Conservation (phyloP, 2,888 invertebrate species). For the Polydrusus pterygomalis region DNA sequence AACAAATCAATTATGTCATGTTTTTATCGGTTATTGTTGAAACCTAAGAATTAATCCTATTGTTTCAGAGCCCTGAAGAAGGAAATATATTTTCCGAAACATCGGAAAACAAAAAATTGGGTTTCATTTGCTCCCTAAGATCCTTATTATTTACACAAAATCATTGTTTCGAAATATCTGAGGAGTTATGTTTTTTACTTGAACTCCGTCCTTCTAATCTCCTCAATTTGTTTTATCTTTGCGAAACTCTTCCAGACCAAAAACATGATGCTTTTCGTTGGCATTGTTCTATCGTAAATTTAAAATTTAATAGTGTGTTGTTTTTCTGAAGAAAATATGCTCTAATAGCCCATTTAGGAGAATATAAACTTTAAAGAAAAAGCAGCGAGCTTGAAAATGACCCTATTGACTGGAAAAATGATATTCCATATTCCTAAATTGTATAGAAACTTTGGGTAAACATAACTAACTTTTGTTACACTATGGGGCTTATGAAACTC, state of each 20-base stretch:
- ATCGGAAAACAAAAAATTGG: no score
- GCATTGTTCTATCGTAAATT: constrained; percentile 28
- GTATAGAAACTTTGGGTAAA: constrained; percentile 28
- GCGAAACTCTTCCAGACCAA: neutral
- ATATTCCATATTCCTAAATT: constrained; percentile 27
- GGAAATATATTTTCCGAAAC: no score
- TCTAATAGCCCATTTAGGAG: constrained; percentile 23
- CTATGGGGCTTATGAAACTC: constrained; percentile 6
- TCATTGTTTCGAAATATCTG: no score
- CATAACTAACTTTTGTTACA: constrained; percentile 28
- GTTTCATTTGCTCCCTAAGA: no score
- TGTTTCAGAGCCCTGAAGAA: no score
- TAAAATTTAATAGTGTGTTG: constrained; percentile 27
- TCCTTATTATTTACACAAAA: no score
- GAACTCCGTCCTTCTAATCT: no score
- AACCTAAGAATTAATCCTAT: no score
- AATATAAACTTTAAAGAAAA: constrained; percentile 33
- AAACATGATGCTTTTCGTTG: neutral
- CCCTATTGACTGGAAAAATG: constrained; percentile 38
- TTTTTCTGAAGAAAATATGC: constrained; percentile 11
- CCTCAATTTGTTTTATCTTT: no score
- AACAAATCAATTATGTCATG: no score
- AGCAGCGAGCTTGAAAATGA: constrained; percentile 28
- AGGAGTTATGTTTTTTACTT: no score
- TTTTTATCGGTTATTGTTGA: no score